These are phyloP conservation scores for Morpho helenor DNA, from an alignment of 2,888 invertebrate genomes.

Conservation along the genomic window DNA sequence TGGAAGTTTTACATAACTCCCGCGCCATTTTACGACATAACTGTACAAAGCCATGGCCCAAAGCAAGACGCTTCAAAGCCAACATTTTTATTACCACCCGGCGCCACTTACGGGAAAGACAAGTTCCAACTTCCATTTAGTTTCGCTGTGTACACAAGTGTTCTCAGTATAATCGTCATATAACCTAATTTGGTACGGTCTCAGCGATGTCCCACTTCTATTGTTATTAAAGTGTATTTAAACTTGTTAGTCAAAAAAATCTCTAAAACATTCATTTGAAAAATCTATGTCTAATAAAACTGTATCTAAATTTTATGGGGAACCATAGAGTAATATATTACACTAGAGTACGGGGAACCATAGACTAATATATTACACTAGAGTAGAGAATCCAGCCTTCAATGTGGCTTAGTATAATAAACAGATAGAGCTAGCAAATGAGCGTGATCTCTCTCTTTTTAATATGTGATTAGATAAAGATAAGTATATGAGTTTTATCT, in stretches of 20 bases:
- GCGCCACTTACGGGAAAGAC: conserved; percentile 50
- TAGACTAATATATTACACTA: too few species aligned
- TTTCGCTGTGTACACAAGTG: conserved; percentile 59
- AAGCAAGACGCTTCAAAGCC: conserved; percentile 6
- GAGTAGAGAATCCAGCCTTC: too few species aligned
- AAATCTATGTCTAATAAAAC: background rate
- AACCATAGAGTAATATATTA: too few species aligned
- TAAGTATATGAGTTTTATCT: too few species aligned
- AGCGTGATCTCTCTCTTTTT: too few species aligned
- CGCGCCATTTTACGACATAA: conserved; percentile 14
- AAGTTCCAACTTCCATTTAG: conserved; percentile 38
- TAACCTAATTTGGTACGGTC: conserved; percentile 53
- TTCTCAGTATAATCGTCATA: conserved; percentile 39
- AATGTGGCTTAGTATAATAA: too few species aligned
- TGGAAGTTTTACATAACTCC: background rate
- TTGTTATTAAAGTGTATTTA: conserved; percentile 19
- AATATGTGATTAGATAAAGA: too few species aligned
- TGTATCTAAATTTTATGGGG: too few species aligned
- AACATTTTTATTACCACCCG: conserved; percentile 32
- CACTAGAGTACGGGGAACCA: too few species aligned
- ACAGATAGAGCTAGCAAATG: too few species aligned
- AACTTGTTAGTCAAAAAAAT: background rate
- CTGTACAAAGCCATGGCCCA: conserved; percentile 10
- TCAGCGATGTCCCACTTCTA: conserved; percentile 34
- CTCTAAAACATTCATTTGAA: background rate